Evolutionary conservation across 2,113 vertebrate genomes (phyloP).

Genomic region (Dryoscopus gambensis): DNA sequence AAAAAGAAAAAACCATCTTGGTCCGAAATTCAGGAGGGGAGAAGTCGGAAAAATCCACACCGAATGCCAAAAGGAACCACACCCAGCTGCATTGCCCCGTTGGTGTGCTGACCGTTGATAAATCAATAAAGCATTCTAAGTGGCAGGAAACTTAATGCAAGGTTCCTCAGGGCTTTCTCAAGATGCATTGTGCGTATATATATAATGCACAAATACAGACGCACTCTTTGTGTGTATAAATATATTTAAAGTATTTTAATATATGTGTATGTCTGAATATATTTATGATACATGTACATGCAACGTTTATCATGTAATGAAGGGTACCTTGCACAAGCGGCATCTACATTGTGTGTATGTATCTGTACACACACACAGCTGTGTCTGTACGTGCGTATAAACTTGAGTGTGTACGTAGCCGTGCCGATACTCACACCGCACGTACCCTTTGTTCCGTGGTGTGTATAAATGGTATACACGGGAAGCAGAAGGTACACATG

Average conservation of each 20-base stretch:
- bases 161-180: neutral
- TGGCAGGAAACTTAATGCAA: neutral
- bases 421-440: too few species aligned
- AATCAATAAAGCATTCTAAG: fast-evolving
- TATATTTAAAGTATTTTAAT: neutral
- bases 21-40: fast-evolving
- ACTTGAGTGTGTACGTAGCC: fast-evolving
- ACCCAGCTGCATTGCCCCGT: fast-evolving
- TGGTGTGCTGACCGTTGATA: fast-evolving
- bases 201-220: neutral
- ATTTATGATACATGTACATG: neutral
- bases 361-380: too few species aligned
- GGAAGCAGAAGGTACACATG: neutral
- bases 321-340: neutral
- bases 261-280: too few species aligned
- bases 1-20: fast-evolving
- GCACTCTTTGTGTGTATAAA: neutral
- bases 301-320: neutral
- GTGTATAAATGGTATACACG: neutral
- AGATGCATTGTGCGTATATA: fast-evolving
- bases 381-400: fast-evolving
- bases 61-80: neutral
- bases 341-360: fast-evolving
- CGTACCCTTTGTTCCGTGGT: fast-evolving
- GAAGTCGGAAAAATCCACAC: neutral